phyloP scores from a whole-genome alignment of 92 coral and sea anemone species.

The Galaxea fascicularis region DNA sequence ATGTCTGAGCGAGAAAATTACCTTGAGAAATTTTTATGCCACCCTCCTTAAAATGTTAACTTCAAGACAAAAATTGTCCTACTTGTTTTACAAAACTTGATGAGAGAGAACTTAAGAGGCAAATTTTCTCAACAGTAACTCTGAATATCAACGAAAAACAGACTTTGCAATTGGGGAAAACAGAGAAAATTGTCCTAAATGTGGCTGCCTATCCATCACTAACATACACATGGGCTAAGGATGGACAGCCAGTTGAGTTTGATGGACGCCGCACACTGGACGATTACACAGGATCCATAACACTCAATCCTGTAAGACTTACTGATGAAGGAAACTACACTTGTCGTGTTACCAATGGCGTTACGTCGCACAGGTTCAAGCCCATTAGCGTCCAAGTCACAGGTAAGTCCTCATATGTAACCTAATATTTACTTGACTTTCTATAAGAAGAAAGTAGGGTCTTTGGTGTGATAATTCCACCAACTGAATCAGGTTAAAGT shows the following conservation, averaged over 20 bases:
- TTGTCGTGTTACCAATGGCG: background rate
- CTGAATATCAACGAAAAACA: background rate
- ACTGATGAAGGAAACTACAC: conserved; percentile 71
- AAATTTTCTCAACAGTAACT: conserved; percentile 10
- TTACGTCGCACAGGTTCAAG: background rate
- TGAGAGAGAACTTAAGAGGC: background rate
- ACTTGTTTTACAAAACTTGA: background rate
- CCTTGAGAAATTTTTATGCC: too few relatives aligned
- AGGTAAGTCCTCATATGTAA: conserved; percentile 22
- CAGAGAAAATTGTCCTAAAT: conserved; percentile 13
- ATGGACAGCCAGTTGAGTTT: conserved; percentile 16
- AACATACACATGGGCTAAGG: conserved; percentile 57
- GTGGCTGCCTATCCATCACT: conserved; percentile 49
- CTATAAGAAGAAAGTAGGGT: background rate
- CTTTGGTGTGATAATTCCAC: too few relatives aligned
- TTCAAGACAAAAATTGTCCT: too few relatives aligned
- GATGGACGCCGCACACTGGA: conserved; percentile 6
- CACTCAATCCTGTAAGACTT: conserved; percentile 34
- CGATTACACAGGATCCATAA: conserved; percentile 43
- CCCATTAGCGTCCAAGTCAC: conserved; percentile 31
- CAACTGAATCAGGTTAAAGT: too few relatives aligned
- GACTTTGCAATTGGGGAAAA: conserved; percentile 14
- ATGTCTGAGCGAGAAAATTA: too few relatives aligned
- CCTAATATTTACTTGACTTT: background rate
- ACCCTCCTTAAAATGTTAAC: too few relatives aligned